These are phyloP conservation scores for Tyrophagus putrescentiae DNA, from an alignment of 1,140 invertebrate genomes.

Conservation along the genomic window DNA sequence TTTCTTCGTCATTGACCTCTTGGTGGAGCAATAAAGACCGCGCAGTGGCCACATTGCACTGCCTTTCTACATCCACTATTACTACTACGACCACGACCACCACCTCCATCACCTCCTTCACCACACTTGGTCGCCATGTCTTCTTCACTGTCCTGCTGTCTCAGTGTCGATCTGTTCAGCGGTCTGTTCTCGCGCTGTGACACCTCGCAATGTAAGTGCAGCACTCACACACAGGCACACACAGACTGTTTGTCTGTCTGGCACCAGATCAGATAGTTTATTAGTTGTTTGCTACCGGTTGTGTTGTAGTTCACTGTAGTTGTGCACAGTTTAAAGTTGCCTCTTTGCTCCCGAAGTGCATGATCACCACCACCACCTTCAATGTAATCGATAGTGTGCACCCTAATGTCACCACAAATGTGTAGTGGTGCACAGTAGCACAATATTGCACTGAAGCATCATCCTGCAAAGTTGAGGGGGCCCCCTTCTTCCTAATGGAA, in stretches of 20 bases:
- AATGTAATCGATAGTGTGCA: background rate
- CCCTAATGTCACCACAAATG: background rate
- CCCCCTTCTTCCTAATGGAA: too few species aligned
- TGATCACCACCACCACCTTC: background rate
- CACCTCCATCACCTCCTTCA: too few species aligned
- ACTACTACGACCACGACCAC: too few species aligned
- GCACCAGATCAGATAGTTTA: background rate
- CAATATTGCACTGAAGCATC: background rate
- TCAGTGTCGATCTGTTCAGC: constrained; percentile 10
- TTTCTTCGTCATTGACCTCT: too few species aligned
- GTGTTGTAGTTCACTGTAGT: constrained; percentile 4
- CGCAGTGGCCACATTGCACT: too few species aligned
- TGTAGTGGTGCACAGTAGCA: background rate
- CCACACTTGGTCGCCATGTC: too few species aligned
- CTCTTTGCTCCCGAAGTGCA: background rate
- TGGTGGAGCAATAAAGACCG: too few species aligned
- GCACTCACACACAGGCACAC: background rate
- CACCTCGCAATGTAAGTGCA: constrained; percentile 8
- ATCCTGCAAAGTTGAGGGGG: background rate
- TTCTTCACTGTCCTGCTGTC: constrained; percentile 5
- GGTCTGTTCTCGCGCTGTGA: constrained; percentile 5
- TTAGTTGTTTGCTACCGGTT: background rate
- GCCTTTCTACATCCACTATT: too few species aligned
- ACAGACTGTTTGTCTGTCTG: background rate
- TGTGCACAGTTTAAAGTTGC: background rate